phyloP scores from a whole-genome alignment of 1,140 invertebrate species.

The Lepidurus couesii region DNA sequence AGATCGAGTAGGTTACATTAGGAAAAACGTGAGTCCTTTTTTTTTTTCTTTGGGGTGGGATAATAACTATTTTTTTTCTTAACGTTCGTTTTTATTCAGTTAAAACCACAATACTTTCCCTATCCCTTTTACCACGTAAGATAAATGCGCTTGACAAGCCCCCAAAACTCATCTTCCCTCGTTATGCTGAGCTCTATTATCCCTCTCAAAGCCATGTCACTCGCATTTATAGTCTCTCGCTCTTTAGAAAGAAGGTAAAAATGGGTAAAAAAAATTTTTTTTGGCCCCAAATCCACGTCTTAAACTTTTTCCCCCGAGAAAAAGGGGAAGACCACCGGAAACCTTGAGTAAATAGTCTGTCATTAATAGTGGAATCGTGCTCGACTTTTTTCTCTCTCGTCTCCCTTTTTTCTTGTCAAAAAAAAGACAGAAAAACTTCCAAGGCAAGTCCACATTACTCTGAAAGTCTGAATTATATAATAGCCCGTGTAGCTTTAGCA shows the following conservation, averaged over 20 bases:
- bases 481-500: background rate
- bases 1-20: constrained; percentile 19
- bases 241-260: background rate
- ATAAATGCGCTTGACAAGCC: too few species aligned
- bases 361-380: background rate
- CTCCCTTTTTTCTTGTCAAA: background rate
- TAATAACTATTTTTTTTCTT: background rate
- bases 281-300: background rate
- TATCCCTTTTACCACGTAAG: too few species aligned
- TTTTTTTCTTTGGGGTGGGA: background rate
- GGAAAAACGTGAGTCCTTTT: background rate
- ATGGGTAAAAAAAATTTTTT: background rate
- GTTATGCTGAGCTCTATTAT: too few species aligned
- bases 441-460: constrained; percentile 6
- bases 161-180: too few species aligned
- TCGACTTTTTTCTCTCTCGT: background rate
- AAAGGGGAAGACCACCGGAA: background rate
- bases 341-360: background rate
- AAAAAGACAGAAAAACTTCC: too few species aligned
- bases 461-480: background rate
- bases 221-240: too few species aligned
- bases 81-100: too few species aligned
- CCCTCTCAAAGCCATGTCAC: too few species aligned
- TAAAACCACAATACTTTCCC: too few species aligned
- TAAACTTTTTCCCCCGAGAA: background rate